A percentile compares a stretch with the other conserved stretches of the same genome.
Evolutionary conservation across 2,797 vertebrate species (phyloP).

Genomic region (Alosa sapidissima): DNA sequence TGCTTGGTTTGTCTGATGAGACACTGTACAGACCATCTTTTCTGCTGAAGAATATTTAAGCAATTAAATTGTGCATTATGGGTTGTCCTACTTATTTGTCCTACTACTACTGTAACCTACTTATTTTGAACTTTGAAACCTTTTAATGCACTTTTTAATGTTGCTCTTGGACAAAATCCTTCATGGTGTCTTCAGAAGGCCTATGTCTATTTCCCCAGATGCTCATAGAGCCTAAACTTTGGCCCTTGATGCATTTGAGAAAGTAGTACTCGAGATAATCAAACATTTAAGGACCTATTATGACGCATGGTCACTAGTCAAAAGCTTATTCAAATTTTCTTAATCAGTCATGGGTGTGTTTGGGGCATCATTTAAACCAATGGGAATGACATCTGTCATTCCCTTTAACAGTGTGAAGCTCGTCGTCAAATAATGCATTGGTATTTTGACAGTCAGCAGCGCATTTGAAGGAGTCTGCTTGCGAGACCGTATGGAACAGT

Average conservation of each 20-base stretch:
- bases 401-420: too few relatives aligned
- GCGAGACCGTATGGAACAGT: too few relatives aligned
- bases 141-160: not conserved
- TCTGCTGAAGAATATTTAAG: too few relatives aligned
- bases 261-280: not conserved
- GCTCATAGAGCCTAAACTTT: not conserved
- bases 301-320: too few relatives aligned
- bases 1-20: not conserved
- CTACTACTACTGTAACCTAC: not conserved
- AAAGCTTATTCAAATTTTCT: too few relatives aligned
- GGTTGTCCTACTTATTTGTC: not conserved
- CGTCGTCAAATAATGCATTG: too few relatives aligned
- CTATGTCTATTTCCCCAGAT: not conserved
- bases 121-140: not conserved
- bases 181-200: not conserved
- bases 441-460: too few relatives aligned
- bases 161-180: not conserved
- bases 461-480: too few relatives aligned
- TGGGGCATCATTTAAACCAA: too few relatives aligned
- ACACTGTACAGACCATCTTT: not conserved
- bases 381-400: too few relatives aligned
- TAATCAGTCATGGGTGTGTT: too few relatives aligned
- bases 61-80: not conserved
- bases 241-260: not conserved
- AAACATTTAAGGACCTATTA: too few relatives aligned